phyloP scores from a whole-genome alignment of 2,888 invertebrate genomes.

The Drosophila greeni region DNA sequence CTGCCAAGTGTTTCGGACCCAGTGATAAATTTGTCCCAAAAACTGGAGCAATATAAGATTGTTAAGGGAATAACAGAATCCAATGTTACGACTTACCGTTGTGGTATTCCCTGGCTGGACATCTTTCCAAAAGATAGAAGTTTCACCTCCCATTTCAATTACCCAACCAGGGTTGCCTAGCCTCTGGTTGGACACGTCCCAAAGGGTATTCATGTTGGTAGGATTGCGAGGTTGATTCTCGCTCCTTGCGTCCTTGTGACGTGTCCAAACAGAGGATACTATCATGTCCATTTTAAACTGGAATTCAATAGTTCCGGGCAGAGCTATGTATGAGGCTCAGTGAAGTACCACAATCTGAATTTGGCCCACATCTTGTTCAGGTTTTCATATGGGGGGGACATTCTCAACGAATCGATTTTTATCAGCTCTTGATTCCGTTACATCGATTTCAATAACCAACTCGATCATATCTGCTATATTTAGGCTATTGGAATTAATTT shows the following conservation, averaged over 20 bases:
- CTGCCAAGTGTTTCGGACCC: slow-evolving; percentile 6
- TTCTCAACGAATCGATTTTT: not conserved
- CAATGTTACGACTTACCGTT: not conserved
- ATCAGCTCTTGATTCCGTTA: not conserved
- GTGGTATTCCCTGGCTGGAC: slow-evolving; percentile 4
- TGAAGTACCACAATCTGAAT: not conserved
- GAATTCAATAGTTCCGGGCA: not conserved
- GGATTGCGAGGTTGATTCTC: not conserved
- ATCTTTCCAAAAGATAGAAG: not conserved
- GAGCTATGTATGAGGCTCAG: not conserved
- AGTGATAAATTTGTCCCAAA: not conserved
- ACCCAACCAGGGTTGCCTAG: not conserved
- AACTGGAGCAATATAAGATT: not conserved
- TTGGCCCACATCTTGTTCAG: slow-evolving; percentile 6
- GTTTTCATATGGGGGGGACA: not conserved
- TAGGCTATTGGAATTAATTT: not conserved
- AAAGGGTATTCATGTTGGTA: not conserved
- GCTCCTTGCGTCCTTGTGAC: too few species aligned
- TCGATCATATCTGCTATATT: not conserved
- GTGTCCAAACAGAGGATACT: too few species aligned
- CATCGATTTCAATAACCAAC: not conserved
- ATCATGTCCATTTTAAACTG: too few species aligned
- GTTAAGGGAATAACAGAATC: not conserved
- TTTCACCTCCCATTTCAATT: not conserved
- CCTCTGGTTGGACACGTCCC: not conserved